Percentiles rank a stretch among this genome's conserved stretches.
These are phyloP conservation scores for Albula glossodonta DNA, from an alignment of 2,113 vertebrate species.

Conservation along the genomic window DNA sequence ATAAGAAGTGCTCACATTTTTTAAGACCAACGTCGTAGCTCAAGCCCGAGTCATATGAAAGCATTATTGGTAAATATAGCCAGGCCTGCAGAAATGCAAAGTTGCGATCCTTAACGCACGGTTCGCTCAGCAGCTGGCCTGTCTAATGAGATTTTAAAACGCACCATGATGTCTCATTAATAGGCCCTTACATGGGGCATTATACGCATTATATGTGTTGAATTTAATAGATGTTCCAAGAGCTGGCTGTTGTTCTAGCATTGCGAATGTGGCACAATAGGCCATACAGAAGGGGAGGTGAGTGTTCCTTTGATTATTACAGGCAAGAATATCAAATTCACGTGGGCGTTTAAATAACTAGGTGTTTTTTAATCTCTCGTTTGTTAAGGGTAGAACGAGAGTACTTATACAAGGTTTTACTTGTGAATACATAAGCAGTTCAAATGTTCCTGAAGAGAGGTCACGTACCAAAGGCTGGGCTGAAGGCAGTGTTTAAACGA, in stretches of 20 bases:
- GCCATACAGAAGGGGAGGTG: background rate
- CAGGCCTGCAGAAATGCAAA: background rate
- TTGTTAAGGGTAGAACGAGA: background rate
- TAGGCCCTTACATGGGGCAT: slow-evolving; percentile 1
- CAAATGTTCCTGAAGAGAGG: slow-evolving; percentile 30
- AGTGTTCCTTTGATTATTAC: background rate
- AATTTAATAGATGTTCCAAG: background rate
- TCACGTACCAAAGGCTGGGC: slow-evolving; percentile 30
- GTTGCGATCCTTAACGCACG: background rate
- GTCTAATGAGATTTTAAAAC: slow-evolving; percentile 12
- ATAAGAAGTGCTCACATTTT: background rate
- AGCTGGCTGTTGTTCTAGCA: background rate
- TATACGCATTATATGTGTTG: background rate
- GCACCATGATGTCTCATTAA: slow-evolving; percentile 7
- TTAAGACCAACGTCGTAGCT: background rate
- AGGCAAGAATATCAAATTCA: background rate
- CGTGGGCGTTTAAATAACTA: background rate
- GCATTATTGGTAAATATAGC: background rate
- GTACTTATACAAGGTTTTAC: background rate
- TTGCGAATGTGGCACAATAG: background rate
- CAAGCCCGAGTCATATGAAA: background rate
- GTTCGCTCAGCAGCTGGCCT: background rate
- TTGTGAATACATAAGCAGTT: background rate
- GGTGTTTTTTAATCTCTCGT: background rate
- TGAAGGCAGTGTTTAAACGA: slow-evolving; percentile 46